Percentiles rank a stretch among this genome's conserved stretches.
Conservation (phyloP, 2,797 vertebrate genomes). For the Salarias fasciatus region DNA sequence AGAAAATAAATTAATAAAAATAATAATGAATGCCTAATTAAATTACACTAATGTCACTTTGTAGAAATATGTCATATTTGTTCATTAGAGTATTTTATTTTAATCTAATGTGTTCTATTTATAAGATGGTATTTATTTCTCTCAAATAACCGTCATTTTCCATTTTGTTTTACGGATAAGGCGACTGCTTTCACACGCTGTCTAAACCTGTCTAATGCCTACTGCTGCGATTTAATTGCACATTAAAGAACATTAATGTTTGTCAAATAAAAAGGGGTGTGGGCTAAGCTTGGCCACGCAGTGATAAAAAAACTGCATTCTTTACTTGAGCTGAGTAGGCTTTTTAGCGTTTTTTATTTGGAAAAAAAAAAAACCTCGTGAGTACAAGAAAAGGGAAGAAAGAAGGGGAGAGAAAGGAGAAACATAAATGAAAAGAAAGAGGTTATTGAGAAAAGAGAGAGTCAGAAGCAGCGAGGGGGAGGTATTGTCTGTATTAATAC, state of each 20-base stretch:
- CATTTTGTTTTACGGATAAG: not conserved
- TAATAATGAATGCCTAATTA: too few species aligned
- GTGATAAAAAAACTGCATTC: constrained; percentile 55
- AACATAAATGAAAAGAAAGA: constrained; percentile 58
- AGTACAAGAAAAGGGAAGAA: constrained; percentile 18
- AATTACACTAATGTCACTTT: too few species aligned
- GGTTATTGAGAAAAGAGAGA: constrained; percentile 62
- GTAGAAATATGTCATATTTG: too few species aligned
- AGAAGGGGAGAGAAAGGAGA: constrained; percentile 28
- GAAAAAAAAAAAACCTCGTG: constrained; percentile 35
- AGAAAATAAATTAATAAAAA: too few species aligned
- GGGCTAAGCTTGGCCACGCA: constrained; percentile 36
- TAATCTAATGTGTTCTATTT: too few species aligned
- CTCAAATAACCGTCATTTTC: too few species aligned
- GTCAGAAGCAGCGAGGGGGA: constrained; percentile 64
- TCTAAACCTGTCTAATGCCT: constrained; percentile 44
- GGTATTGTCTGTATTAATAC: constrained; percentile 78
- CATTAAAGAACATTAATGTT: constrained; percentile 61
- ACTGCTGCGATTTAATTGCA: constrained; percentile 65
- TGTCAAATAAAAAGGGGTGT: constrained; percentile 65
- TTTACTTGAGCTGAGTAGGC: constrained; percentile 51
- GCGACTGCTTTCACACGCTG: constrained; percentile 12
- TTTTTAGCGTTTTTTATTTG: constrained; percentile 38
- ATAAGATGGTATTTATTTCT: too few species aligned
- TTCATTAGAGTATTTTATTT: too few species aligned